A percentile compares a stretch with the other conserved stretches of the same genome.
Evolutionary conservation across 2,888 invertebrate genomes (phyloP).

Genomic region (Apodemia hepburni): DNA sequence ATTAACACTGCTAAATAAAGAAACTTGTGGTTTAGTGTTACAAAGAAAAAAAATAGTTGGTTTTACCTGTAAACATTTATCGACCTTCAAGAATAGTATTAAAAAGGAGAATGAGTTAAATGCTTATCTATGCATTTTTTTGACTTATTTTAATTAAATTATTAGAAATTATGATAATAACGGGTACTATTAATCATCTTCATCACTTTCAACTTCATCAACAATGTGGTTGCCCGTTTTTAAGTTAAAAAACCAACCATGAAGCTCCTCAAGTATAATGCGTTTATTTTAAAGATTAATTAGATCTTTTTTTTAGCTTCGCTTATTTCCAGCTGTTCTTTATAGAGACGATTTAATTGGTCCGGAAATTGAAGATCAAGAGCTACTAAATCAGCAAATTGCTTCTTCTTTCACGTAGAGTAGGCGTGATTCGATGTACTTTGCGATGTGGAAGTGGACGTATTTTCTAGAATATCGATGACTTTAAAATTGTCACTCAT

Average conservation of each 20-base stretch:
- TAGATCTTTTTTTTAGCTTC: not conserved
- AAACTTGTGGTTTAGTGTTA: too few species aligned
- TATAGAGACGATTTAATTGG: not conserved
- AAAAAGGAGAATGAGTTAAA: slow-evolving; percentile 5
- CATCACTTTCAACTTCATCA: slow-evolving; percentile 1
- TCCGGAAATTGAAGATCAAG: slow-evolving; percentile 1
- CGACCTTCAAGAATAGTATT: not conserved
- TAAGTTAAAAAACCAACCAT: too few species aligned
- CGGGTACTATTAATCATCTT: not conserved
- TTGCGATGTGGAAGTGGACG: not conserved
- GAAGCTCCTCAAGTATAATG: not conserved
- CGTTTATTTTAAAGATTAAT: not conserved
- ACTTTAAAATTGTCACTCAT: slow-evolving; percentile 3
- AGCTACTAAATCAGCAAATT: not conserved
- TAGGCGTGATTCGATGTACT: not conserved
- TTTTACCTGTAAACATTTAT: too few species aligned
- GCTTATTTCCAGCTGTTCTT: not conserved
- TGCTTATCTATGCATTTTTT: not conserved
- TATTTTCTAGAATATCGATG: not conserved
- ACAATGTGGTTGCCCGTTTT: not conserved
- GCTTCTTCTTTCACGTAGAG: not conserved
- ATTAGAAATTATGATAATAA: not conserved
- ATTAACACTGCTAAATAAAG: too few species aligned
- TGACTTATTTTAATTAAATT: not conserved
- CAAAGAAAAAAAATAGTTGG: too few species aligned